phyloP scores from a whole-genome alignment of 2,797 vertebrate species.

The Falco berigora region DNA sequence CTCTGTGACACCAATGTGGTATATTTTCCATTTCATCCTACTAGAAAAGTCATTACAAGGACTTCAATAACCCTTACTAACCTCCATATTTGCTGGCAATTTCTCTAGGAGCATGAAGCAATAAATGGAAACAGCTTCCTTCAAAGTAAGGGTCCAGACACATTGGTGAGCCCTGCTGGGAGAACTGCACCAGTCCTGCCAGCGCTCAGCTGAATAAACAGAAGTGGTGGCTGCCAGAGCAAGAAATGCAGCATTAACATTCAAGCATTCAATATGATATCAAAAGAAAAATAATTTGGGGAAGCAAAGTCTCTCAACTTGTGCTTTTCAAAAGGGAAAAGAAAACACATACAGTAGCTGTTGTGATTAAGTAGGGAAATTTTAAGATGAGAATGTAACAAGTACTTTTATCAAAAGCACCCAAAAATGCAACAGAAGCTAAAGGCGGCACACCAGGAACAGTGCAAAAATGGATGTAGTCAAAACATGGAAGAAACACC shows the following conservation, averaged over 20 bases:
- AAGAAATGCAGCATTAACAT: conserved; percentile 6
- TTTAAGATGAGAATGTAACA: background rate
- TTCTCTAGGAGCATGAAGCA: background rate
- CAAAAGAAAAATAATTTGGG: background rate
- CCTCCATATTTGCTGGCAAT: background rate
- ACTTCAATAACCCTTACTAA: background rate
- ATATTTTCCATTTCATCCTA: background rate
- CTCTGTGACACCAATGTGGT: background rate
- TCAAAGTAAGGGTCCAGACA: background rate
- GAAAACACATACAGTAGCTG: background rate
- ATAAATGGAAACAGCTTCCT: background rate
- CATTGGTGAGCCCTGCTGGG: background rate
- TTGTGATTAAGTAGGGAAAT: background rate
- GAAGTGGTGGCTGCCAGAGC: background rate
- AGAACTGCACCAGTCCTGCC: background rate
- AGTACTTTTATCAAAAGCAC: background rate
- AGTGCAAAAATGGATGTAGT: background rate
- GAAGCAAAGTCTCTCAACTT: background rate
- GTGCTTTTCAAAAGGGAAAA: background rate
- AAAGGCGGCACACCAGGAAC: background rate
- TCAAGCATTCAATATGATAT: background rate
- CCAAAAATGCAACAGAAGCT: background rate
- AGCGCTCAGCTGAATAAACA: background rate
- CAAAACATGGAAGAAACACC: background rate
- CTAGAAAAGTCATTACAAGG: background rate